Evolutionary conservation across 2,113 vertebrate species (phyloP), one percentile per base, ranked within the genome.

Genomic region (Podiceps cristatus): DNA sequence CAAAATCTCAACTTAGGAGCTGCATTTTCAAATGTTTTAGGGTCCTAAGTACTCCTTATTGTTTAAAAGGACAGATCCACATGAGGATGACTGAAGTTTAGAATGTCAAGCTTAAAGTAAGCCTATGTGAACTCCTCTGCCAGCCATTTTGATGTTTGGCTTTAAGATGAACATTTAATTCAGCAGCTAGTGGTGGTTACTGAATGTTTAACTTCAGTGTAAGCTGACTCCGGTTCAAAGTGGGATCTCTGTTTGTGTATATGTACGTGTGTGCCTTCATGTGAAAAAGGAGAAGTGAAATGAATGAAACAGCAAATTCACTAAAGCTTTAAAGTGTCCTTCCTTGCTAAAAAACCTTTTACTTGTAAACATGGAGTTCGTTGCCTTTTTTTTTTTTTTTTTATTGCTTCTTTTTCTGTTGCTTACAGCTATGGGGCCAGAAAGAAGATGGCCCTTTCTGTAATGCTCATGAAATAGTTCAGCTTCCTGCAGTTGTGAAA

Each of bases 311-410:
- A 89, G 75, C 52, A 74, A 74, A 78, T 81, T 63, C 78, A 76
- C 58, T 92, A 40, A 79, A 98, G 96, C 98, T 98, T 98, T 98
- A 95, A 98, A 98, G 88, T 98, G 95, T 76, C 96, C 97, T 97
- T 98, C 94, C 76, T 92, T 7, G 27, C 94, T 91, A 87, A 52
- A 68, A 76, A 84, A 35, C 22, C 73, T 75, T 52, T 10, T 33
- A 33, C 66, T 91, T 72, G 18, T 76, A 63, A 79, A 50, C n/a
- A 15, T 3, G 4, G 75, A 58, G 37, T 55, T 83, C 62, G 53
- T 85, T 45, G 44, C 44, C 44, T 45, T 45, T 50, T 16, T 35
- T 55, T 50, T 16, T 35, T 55, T 77, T 50, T 64, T 60, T 60
- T 37, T 59, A n/a, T 7, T 66, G 33, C 78, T 84, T 73, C 58